Conservation (phyloP, 2,113 vertebrate species). For the Lamprotornis superbus region DNA sequence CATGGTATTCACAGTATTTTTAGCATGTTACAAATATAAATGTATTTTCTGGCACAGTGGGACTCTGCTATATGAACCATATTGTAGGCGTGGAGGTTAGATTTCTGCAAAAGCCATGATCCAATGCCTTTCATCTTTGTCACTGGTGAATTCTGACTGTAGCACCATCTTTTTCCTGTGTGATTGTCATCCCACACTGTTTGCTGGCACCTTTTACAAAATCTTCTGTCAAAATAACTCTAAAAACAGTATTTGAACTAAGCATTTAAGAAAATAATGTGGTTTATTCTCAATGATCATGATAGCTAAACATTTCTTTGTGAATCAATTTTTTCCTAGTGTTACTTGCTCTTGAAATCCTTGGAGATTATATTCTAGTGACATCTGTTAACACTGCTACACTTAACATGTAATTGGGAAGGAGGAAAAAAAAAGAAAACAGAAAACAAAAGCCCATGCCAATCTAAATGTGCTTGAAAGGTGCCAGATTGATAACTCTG, state of each 20-base stretch:
- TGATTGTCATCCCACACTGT: neutral
- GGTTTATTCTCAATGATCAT: neutral
- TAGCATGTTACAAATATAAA: neutral
- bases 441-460: conserved; percentile 43
- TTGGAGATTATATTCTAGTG: conserved; percentile 34
- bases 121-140: neutral
- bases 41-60: neutral
- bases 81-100: neutral
- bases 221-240: neutral
- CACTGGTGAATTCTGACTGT: neutral
- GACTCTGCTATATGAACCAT: neutral
- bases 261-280: neutral
- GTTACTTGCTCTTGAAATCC: conserved; percentile 40
- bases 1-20: neutral
- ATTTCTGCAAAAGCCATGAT: neutral
- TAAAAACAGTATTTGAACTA: neutral
- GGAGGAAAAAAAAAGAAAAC: neutral
- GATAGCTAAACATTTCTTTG: conserved; percentile 11
- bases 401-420: conserved; percentile 56
- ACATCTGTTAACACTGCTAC: conserved; percentile 52
- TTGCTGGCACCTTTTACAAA: neutral
- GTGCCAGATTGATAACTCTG: conserved; percentile 55
- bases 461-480: conserved; percentile 47
- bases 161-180: neutral
- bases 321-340: neutral